A percentile compares a stretch with the other conserved stretches of the same genome.
Evolutionary conservation across 2,797 vertebrate species (phyloP).

Genomic region (Poeciliopsis paucimaculata): DNA sequence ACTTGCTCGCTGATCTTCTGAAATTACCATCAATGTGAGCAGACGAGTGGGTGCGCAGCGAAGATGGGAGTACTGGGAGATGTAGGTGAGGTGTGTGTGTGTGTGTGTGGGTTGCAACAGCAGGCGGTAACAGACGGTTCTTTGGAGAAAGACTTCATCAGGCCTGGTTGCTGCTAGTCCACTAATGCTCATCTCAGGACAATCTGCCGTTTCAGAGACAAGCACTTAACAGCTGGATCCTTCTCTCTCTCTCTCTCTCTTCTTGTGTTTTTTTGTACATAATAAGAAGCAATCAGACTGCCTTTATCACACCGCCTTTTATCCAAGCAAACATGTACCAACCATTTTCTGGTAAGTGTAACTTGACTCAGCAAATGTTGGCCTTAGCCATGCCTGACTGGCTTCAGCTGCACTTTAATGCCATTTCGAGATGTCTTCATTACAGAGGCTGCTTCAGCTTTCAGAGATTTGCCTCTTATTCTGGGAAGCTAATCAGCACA

Average conservation of each 20-base stretch:
- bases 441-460: slow-evolving; percentile 5
- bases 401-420: slow-evolving; percentile 11
- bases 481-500: slow-evolving; percentile 49
- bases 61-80: slow-evolving; percentile 38
- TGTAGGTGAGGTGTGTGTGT: slow-evolving; percentile 31
- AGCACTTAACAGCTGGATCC: slow-evolving; percentile 51
- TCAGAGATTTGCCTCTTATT: slow-evolving; percentile 11
- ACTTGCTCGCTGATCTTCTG: slow-evolving; percentile 48
- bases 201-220: slow-evolving; percentile 55
- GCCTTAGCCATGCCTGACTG: not conserved
- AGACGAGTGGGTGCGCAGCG: slow-evolving; percentile 44
- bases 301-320: slow-evolving; percentile 32
- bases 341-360: slow-evolving; percentile 17
- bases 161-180: slow-evolving; percentile 46
- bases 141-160: slow-evolving; percentile 58
- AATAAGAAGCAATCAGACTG: slow-evolving; percentile 20
- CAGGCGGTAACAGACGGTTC: slow-evolving; percentile 60
- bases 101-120: slow-evolving; percentile 39
- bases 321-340: slow-evolving; percentile 15
- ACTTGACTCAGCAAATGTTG: slow-evolving; percentile 16
- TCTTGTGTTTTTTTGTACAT: not conserved
- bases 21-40: slow-evolving; percentile 44
- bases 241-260: slow-evolving; percentile 8
- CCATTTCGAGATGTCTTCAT: slow-evolving; percentile 23
- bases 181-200: slow-evolving; percentile 44